Evolutionary conservation across 2,797 vertebrate genomes (phyloP).

Genomic region (Pteropus rufus): DNA sequence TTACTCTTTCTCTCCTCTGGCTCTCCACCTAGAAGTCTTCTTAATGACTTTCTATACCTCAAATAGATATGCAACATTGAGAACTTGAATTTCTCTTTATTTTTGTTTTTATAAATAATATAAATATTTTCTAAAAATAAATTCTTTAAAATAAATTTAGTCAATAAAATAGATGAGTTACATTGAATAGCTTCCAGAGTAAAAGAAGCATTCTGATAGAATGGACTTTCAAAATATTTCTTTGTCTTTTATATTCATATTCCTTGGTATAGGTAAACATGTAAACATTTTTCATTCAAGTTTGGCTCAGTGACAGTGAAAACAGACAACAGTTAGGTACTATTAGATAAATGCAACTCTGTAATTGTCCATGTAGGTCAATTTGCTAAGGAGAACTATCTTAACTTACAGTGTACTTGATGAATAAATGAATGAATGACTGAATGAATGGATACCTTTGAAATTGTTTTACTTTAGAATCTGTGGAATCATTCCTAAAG

Average conservation of each 20-base stretch:
- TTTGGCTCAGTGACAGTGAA: slow-evolving; percentile 74
- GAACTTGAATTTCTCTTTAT: slow-evolving; percentile 42
- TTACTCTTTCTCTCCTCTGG: too few relatives aligned
- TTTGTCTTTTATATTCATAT: slow-evolving; percentile 50
- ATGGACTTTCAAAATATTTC: not conserved
- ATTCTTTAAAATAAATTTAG: slow-evolving; percentile 50
- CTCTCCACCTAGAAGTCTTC: too few relatives aligned
- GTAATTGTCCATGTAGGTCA: slow-evolving; percentile 83
- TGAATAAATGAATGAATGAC: too few relatives aligned
- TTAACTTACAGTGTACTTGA: slow-evolving; percentile 86
- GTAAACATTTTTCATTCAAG: slow-evolving; percentile 57
- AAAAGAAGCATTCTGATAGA: slow-evolving; percentile 36
- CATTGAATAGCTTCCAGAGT: not conserved
- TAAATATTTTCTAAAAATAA: slow-evolving; percentile 36
- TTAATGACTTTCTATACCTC: too few relatives aligned
- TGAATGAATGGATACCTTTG: slow-evolving; percentile 31
- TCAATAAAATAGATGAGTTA: slow-evolving; percentile 38
- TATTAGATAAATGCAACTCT: slow-evolving; percentile 86
- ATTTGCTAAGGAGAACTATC: slow-evolving; percentile 86
- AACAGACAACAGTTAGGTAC: slow-evolving; percentile 73
- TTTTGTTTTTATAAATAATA: slow-evolving; percentile 45
- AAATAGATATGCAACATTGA: not conserved
- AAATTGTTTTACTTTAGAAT: slow-evolving; percentile 74
- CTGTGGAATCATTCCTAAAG: slow-evolving; percentile 83
- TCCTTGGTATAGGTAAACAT: slow-evolving; percentile 51